Evolutionary conservation across 2,888 invertebrate species (phyloP).

Genomic region (Elmis aenea): DNA sequence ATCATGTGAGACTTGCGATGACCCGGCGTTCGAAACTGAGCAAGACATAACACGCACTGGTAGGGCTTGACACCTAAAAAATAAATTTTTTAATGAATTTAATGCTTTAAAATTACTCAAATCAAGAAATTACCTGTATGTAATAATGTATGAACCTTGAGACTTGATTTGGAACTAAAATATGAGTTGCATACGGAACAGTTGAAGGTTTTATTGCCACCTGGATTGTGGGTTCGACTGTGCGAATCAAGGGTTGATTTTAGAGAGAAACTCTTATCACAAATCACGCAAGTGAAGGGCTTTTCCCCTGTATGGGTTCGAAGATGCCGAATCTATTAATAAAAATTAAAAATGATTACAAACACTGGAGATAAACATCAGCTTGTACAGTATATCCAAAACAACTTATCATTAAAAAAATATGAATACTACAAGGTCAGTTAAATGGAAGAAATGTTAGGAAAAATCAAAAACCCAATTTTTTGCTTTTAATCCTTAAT

Average conservation of each 20-base stretch:
- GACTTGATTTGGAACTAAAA: constrained; percentile 61
- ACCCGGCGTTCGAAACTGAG: constrained; percentile 61
- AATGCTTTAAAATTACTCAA: constrained; percentile 8
- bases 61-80: constrained; percentile 54
- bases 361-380: no score
- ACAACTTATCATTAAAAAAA: not conserved
- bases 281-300: constrained; percentile 56
- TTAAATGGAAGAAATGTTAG: no score
- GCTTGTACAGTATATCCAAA: no score
- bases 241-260: constrained; percentile 63
- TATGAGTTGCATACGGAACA: constrained; percentile 59
- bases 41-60: constrained; percentile 55
- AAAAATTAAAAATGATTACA: constrained; percentile 8
- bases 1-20: constrained; percentile 60
- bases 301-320: constrained; percentile 65
- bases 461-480: no score
- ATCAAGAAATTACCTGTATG: constrained; percentile 61
- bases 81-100: constrained; percentile 2
- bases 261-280: constrained; percentile 56
- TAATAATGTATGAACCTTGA: constrained; percentile 62
- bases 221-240: constrained; percentile 52
- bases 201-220: constrained; percentile 52
- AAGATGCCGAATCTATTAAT: constrained; percentile 53
- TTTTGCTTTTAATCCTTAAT: no score
- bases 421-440: not conserved